Evolutionary conservation across 2,113 vertebrate species (phyloP).

Genomic region (Diadophis punctatus): DNA sequence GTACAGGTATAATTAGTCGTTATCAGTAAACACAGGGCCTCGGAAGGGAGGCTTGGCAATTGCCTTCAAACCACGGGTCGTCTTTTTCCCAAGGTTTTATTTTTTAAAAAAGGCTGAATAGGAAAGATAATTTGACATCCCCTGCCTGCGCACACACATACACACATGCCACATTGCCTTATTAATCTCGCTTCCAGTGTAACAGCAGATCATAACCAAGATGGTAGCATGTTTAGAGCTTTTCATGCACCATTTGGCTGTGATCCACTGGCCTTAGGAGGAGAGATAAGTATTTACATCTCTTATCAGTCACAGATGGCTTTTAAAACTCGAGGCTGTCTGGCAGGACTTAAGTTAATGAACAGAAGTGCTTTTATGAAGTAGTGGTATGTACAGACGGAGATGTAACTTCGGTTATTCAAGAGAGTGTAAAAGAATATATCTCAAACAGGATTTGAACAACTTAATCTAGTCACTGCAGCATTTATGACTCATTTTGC

Average conservation of each 20-base stretch:
- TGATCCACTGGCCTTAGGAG: conserved; percentile 46
- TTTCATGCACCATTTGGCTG: conserved; percentile 54
- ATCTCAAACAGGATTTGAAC: conserved; percentile 39
- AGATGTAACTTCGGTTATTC: conserved; percentile 47
- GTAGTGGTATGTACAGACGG: conserved; percentile 47
- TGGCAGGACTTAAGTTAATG: conserved; percentile 55
- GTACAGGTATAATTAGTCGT: conserved; percentile 19
- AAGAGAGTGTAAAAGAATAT: conserved; percentile 47
- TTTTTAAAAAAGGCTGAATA: conserved; percentile 20
- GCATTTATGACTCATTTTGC: conserved; percentile 49
- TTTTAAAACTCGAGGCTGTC: conserved; percentile 53
- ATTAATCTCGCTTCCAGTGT: conserved; percentile 30
- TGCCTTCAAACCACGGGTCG: neutral
- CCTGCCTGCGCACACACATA: neutral
- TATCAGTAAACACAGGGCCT: conserved; percentile 7
- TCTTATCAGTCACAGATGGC: conserved; percentile 54
- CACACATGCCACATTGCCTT: neutral
- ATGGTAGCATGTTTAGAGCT: conserved; percentile 44
- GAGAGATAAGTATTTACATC: conserved; percentile 51
- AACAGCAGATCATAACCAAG: conserved; percentile 37
- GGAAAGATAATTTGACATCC: neutral
- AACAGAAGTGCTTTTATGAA: conserved; percentile 58
- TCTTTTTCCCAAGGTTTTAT: conserved; percentile 2
- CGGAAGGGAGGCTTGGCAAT: neutral
- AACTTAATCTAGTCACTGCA: conserved; percentile 46